These are phyloP conservation scores for Pluvialis apricaria DNA, from an alignment of 2,113 vertebrate genomes.

Conservation along the genomic window DNA sequence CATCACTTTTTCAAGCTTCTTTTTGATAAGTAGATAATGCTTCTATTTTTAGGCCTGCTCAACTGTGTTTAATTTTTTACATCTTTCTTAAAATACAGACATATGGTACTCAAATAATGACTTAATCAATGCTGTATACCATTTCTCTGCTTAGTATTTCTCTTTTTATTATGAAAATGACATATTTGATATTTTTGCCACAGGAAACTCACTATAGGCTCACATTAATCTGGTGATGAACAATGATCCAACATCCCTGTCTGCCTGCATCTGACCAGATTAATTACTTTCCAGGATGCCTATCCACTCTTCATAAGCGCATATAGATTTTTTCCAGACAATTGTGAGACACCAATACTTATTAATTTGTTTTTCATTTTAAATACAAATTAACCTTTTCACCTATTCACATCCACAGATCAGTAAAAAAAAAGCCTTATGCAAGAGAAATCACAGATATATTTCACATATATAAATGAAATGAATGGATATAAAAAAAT, in stretches of 20 bases:
- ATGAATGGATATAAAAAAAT: background rate
- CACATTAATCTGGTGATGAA: background rate
- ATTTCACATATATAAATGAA: background rate
- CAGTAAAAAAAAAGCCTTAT: background rate
- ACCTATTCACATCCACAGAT: background rate
- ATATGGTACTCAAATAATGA: background rate
- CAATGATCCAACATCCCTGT: background rate
- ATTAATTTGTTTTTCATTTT: background rate
- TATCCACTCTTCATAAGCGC: background rate
- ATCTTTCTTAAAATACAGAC: background rate
- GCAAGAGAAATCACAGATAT: background rate
- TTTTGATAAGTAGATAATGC: background rate
- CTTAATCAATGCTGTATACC: background rate
- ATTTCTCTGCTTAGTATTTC: background rate
- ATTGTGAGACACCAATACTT: background rate
- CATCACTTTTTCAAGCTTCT: background rate
- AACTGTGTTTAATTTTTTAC: background rate
- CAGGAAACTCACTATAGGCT: background rate
- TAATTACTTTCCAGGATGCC: background rate
- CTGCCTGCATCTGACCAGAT: background rate
- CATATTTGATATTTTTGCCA: background rate
- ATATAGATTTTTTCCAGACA: background rate
- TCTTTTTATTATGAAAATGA: background rate
- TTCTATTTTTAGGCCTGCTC: background rate
- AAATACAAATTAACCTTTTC: background rate